Evolutionary conservation across 2,888 invertebrate species (phyloP).

Genomic region (Glaucopsyche alexis): DNA sequence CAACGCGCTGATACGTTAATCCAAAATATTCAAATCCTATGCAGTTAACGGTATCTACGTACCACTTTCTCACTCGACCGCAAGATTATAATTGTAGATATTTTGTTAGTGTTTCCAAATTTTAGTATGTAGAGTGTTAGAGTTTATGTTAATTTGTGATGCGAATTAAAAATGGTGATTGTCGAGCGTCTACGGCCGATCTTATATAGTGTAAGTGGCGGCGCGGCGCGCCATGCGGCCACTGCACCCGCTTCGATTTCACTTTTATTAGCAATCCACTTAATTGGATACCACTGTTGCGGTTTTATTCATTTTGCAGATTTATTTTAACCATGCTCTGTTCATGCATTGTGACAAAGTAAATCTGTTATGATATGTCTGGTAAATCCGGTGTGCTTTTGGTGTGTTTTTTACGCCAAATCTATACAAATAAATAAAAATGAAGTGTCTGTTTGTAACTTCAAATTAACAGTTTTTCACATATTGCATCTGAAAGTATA

Average conservation of each 20-base stretch:
- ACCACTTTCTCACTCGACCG: conserved; percentile 27
- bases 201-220: conserved; percentile 34
- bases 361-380: neutral
- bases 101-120: conserved; percentile 25
- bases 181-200: conserved; percentile 32
- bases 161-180: conserved; percentile 24
- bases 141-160: conserved; percentile 7
- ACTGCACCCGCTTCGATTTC: conserved; percentile 78
- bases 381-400: neutral
- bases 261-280: conserved; percentile 79
- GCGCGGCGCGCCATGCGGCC: conserved; percentile 55
- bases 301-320: conserved; percentile 75
- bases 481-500: no score
- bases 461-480: no score
- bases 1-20: neutral
- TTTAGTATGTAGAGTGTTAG: conserved; percentile 9
- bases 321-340: conserved; percentile 63
- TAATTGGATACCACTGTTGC: conserved; percentile 77
- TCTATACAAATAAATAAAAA: no score
- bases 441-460: no score
- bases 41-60: conserved; percentile 20
- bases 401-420: no score
- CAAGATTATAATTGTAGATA: conserved; percentile 24
- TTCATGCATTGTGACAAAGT: conserved; percentile 23
- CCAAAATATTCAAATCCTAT: conserved; percentile 25